Conservation (phyloP, 2,797 vertebrate genomes). For the Poecilia wingei region DNA sequence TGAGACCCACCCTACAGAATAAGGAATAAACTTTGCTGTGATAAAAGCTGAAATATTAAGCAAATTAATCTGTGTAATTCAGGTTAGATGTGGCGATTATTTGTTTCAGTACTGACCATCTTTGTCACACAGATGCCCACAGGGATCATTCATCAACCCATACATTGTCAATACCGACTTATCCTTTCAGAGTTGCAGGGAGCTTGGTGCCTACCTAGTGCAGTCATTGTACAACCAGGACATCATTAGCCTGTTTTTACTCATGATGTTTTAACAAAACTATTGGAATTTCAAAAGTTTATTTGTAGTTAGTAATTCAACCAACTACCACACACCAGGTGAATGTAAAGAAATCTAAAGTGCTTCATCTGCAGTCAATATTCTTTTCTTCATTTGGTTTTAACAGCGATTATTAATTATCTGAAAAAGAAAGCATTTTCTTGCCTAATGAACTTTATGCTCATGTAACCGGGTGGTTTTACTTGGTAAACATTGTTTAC, state of each 20-base stretch:
- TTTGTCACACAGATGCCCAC: not conserved
- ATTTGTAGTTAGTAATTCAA: too few relatives aligned
- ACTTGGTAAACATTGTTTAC: too few relatives aligned
- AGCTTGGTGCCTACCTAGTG: not conserved
- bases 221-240: not conserved
- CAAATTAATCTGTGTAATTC: not conserved
- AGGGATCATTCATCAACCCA: not conserved
- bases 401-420: not conserved
- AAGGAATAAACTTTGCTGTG: not conserved
- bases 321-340: too few relatives aligned
- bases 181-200: not conserved
- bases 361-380: not conserved
- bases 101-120: not conserved
- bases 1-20: not conserved
- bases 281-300: not conserved
- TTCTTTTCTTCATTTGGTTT: not conserved
- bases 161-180: not conserved
- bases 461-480: not conserved
- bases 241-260: not conserved
- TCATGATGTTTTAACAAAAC: not conserved
- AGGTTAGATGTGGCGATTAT: not conserved
- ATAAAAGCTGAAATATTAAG: not conserved
- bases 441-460: not conserved
- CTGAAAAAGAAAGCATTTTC: not conserved
- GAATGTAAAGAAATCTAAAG: not conserved